Base-by-base conservation (phyloP, 2,888 invertebrate genomes). In the Crossocerus cetratus region DNA sequence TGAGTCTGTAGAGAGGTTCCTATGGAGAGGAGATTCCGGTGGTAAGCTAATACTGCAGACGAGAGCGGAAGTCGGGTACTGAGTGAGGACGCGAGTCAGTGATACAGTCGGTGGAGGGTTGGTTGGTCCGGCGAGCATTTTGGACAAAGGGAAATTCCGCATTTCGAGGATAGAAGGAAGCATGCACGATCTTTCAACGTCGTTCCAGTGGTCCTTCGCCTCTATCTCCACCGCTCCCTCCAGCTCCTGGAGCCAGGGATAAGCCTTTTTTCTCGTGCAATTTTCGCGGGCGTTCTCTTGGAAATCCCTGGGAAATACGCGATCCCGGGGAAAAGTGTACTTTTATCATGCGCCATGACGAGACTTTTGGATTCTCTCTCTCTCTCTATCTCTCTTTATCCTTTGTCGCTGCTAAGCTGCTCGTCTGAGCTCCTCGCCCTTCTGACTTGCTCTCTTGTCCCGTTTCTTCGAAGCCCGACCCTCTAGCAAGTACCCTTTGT, bases 271-370 rank as follows among this genome's bases (percentile, higher is more conserved):
- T 70, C 72, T 66, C 57, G 67, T 42, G 76, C 74, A 82, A 82
- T 82, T 82, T 81, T 81, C 80, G 69, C 76, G 78, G 70, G 65
- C 64, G 64, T 72, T 69, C 76, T 59, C 64, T 59, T 62, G 56
- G 55, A 79, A 78, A 78, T 74, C 73, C 73, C 69, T 18, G 58
- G 61, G 57, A 67, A 74, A 74, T 74, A 70, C 74, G 58, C 57
- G 70, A 56, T 63, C 59, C 65, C 53, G 22, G 43, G 65, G 54
- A 63, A 62, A 69, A 73, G 32, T 63, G 61, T 67, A 45, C 43
- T 65, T 74, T 70, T 74, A 74, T 76, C 75, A 67, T 61, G 42
- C 62, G 58, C 60, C 70, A 57, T 20, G 57, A 63, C 73, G 53
- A 65, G 65, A 62, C 22, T 42, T 44, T n/a, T 14, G 18, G 14